Evolutionary conservation across 2,888 invertebrate species (phyloP), one percentile per base, ranked within the genome.

Genomic region (Pandemis cinnamomeana): DNA sequence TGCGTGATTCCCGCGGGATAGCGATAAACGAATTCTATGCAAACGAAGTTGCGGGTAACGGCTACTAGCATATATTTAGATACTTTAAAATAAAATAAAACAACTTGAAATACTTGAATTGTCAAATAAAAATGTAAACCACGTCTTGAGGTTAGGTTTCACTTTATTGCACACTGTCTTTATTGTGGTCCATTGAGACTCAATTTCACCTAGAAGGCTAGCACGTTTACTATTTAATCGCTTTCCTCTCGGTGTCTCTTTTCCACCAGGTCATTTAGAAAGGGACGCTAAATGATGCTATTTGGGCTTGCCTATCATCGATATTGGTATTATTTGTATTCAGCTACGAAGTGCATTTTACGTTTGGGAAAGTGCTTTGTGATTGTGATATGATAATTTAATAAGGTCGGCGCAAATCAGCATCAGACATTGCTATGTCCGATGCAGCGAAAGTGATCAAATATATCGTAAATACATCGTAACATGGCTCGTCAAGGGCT

Each of bases 151-250:
- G 63, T 72, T 48, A 63, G 62, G 63, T 72, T 72, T 72, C 68
- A 58, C 72, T 72, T 69, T 58, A 69, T 72, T 63, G 68, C 68
- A 63, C 36, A 63, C 36, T 71, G 60, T 15, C 46, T 58, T 68
- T 72, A 68, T 72, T 72, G 72, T 58, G 72, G 72, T 68, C 72
- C 58, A 58, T 48, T 13, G 72, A 72, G 72, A 63, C 67, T 69
- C 55, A 72, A 51, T 72, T 72, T 72, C 72, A 72, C 68, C 58
- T 72, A 7, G 27, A 42, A 66, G 20, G 53, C 53, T 58, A 4
- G 10, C 20, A 58, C 58, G 27, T 58, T 27, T 58, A 58, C 58
- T 58, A 5, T 58, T 58, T 15, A 10, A 11, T 11, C 5, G 58
- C 10, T 10, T 5, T 11, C 27, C 10, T 20, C 13, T 55, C 8